Evolutionary conservation across 2,797 vertebrate genomes (phyloP), one percentile per base, ranked within the genome.

Genomic region (Hippoglossus hippoglossus): DNA sequence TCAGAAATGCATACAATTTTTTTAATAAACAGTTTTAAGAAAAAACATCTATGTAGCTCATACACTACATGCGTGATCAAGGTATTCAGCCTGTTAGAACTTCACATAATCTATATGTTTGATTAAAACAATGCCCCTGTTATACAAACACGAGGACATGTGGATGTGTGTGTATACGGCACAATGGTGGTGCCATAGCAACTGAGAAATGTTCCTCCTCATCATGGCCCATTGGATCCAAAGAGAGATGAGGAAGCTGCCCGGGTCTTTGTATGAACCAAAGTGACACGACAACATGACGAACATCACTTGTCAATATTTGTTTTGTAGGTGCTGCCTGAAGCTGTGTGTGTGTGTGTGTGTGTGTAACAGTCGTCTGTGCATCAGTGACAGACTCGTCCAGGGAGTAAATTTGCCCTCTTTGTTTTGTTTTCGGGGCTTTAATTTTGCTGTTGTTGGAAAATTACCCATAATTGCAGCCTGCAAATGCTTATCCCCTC

Each of bases 391-490:
- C 86, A 91, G 84, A 87, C 78, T 89, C 75, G 86, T 90, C 90
- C 90, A 82, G 87, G 84, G 83, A 92, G 86, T 90, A 91, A 85
- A 94, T 92, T 90, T 91, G 79, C 81, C 89, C 80, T 83, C 90
- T 92, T 84, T 90, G 91, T 92, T 95, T 91, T 95, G 93, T 95
- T 93, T 95, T 84, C 63, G 78, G 93, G 88, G 93, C 91, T 95
- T 94, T 95, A 93, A 94, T 95, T 95, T 93, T 79, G 89, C 91
- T 93, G 91, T 93, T 92, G 89, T 94, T 94, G 91, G 93, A 94
- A 94, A 95, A 95, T 95, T 92, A 94, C 90, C 91, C 92, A 90
- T 95, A 95, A 95, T 95, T 95, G 93, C 89, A 92, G 92, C 86
- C 90, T 94, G 87, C 84, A 87, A 91, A 93, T 92, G 94, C 87